Conservation (phyloP, 2,888 invertebrate genomes). For the Ryuthela nishihirai region DNA sequence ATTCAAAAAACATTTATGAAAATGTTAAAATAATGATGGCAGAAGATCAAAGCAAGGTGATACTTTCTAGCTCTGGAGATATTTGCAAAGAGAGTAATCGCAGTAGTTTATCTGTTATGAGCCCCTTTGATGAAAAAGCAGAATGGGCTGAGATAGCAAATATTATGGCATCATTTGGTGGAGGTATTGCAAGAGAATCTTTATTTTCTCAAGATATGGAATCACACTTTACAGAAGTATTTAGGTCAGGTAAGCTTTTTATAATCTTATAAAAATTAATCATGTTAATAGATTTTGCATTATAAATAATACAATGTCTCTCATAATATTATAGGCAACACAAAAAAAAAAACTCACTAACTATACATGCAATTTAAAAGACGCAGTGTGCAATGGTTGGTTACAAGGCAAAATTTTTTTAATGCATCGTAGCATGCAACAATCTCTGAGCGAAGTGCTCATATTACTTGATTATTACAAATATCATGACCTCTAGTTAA, state of each 20-base stretch:
- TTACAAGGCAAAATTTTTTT: too few species aligned
- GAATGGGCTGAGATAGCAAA: conserved; percentile 96
- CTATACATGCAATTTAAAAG: too few species aligned
- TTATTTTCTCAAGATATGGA: conserved; percentile 49
- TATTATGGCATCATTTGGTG: conserved; percentile 91
- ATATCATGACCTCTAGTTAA: too few species aligned
- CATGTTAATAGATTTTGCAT: too few species aligned
- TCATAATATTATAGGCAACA: too few species aligned
- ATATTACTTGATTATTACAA: too few species aligned
- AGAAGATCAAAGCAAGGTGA: conserved; percentile 20
- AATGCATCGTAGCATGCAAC: too few species aligned
- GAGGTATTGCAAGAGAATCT: conserved; percentile 49
- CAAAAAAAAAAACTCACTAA: too few species aligned
- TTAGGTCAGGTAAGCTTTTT: conserved; percentile 19
- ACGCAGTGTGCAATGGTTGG: too few species aligned
- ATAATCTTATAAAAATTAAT: too few species aligned
- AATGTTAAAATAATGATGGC: conserved; percentile 36
- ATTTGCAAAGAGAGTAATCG: conserved; percentile 9
- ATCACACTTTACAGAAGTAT: conserved; percentile 46
- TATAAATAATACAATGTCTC: too few species aligned
- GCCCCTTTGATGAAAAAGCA: conserved; percentile 89
- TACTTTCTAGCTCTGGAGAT: conserved; percentile 17
- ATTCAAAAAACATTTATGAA: conserved; percentile 31
- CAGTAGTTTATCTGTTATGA: conserved; percentile 53
- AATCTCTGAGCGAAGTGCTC: too few species aligned